Evolutionary conservation across 2,888 invertebrate species (phyloP).

Genomic region (Meteorus cinctellus): DNA sequence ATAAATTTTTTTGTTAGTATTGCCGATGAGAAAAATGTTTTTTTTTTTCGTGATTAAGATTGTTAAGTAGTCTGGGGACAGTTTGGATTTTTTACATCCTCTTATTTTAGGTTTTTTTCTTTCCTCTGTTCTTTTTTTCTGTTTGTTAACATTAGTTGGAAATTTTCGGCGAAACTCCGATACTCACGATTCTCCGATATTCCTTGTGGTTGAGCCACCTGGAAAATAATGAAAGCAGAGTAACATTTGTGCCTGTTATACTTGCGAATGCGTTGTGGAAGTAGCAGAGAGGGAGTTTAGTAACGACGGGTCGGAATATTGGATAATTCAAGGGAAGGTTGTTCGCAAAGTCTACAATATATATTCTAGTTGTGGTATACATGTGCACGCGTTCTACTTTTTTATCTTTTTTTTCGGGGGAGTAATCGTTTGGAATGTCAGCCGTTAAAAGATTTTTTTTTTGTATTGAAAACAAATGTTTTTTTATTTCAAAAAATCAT

Average conservation of each 20-base stretch:
- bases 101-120: slow-evolving; percentile 31
- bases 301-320: slow-evolving; percentile 4
- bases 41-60: slow-evolving; percentile 27
- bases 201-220: slow-evolving; percentile 65
- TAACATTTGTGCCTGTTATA: slow-evolving; percentile 28
- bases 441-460: slow-evolving; percentile 25
- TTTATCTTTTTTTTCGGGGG: not conserved
- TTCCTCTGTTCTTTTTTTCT: slow-evolving; percentile 24
- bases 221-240: slow-evolving; percentile 55
- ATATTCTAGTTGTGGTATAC: not conserved
- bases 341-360: not conserved
- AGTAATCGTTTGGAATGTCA: slow-evolving; percentile 45
- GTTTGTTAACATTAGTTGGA: slow-evolving; percentile 17
- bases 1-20: slow-evolving; percentile 1
- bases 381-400: not conserved
- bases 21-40: not conserved
- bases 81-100: slow-evolving; percentile 26
- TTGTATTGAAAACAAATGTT: slow-evolving; percentile 71
- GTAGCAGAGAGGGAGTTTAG: slow-evolving; percentile 12
- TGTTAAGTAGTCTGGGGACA: slow-evolving; percentile 1
- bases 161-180: slow-evolving; percentile 41
- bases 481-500: slow-evolving; percentile 71
- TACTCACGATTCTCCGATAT: slow-evolving; percentile 72
- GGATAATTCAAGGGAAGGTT: not conserved
- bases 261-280: slow-evolving; percentile 3